A percentile compares a stretch with the other conserved stretches of the same genome.
These are phyloP conservation scores for Ornithoptera priamus DNA, from an alignment of 2,888 invertebrate genomes.

Conservation along the genomic window DNA sequence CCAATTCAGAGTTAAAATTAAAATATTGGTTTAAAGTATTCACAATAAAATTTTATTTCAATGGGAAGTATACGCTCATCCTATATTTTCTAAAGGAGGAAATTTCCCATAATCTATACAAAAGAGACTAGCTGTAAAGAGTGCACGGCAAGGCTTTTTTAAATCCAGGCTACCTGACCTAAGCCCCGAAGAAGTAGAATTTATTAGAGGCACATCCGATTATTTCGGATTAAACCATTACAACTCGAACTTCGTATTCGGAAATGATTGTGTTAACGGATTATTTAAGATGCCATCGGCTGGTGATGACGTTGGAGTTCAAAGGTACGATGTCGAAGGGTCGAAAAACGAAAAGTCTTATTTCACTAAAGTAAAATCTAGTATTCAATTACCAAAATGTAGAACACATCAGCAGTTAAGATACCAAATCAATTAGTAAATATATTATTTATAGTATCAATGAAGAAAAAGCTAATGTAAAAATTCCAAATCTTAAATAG, in stretches of 20 bases:
- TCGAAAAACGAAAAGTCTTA: constrained; percentile 36
- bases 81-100: constrained; percentile 29
- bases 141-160: constrained; percentile 25
- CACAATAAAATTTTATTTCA: not conserved
- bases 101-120: constrained; percentile 29
- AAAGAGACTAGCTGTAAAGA: constrained; percentile 21
- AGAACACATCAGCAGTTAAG: too few species aligned
- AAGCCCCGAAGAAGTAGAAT: constrained; percentile 26
- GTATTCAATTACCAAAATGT: too few species aligned
- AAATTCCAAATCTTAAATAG: too few species aligned
- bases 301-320: constrained; percentile 39
- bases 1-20: too few species aligned
- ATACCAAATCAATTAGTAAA: too few species aligned
- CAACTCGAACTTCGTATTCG: constrained; percentile 17
- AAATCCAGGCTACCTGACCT: constrained; percentile 30
- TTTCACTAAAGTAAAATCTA: constrained; percentile 32
- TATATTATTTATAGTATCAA: too few species aligned
- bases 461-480: too few species aligned
- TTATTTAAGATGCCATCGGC: constrained; percentile 39
- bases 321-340: constrained; percentile 12
- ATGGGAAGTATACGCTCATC: constrained; percentile 20
- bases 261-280: constrained; percentile 26
- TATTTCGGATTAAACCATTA: constrained; percentile 32
- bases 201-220: constrained; percentile 30
- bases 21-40: too few species aligned